Evolutionary conservation across 1,140 invertebrate genomes (phyloP), one percentile per base, ranked within the genome.

Genomic region (Habropoda laboriosa): DNA sequence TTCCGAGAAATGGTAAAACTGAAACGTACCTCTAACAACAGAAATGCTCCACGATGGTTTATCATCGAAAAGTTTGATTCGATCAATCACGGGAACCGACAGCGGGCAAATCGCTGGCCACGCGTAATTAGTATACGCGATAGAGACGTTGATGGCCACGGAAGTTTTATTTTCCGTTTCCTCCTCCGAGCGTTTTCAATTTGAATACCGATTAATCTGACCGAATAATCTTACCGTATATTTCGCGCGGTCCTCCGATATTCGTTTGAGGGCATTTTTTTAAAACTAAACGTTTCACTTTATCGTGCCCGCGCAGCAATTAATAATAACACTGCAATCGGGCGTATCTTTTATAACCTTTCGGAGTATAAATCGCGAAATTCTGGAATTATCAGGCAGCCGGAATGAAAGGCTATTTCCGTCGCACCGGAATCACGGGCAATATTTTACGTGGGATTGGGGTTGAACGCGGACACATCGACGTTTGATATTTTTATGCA

Each of bases 401-500:
- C 80, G 75, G 87, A 87, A 88, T 87, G 89, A 88, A 90, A 89
- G 89, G 89, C 88, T 89, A 90, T 91, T 90, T 91, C 89, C 89
- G 88, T 89, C 86, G 86, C 86, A 63, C n/a, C 87, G 87, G 89
- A 88, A 89, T 90, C 89, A 89, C 89, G 91, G 87, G 91, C 89
- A 91, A 93, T 92, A 93, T 93, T 92, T 92, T 92, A 93, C 90
- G 90, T 57, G 88, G 90, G 89, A 91, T 92, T 90, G 89, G 90
- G 89, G 87, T 89, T 88, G 88, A 90, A 89, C 88, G 89, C 88
- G 89, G 87, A 87, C 80, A 89, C 92, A 93, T 93, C 92, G 92
- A 93, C 92, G 92, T 93, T 93, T 93, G 92, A 93, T 93, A 93
- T 93, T 93, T 90, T 90, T 90, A 90, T 90, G 89, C 92, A 92